These are phyloP conservation scores for Troides oblongomaculatus DNA, from an alignment of 2,888 invertebrate species.

Conservation along the genomic window DNA sequence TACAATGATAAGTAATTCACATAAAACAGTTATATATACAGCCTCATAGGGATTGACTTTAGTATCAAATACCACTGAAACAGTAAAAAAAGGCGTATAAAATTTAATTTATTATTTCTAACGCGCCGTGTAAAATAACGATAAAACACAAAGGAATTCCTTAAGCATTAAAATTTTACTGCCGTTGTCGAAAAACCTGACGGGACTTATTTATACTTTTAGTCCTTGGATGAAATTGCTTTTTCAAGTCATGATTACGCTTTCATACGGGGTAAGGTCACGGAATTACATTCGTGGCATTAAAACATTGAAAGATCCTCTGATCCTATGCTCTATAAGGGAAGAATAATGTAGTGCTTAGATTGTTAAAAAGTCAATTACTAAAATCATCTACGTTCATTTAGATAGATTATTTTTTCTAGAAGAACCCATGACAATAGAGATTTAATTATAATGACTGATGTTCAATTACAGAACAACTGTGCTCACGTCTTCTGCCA, in stretches of 20 bases:
- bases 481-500: slow-evolving; percentile 1
- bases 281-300: background rate
- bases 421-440: too few relatives aligned
- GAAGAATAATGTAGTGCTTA: background rate
- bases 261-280: background rate
- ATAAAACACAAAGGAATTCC: slow-evolving; percentile 19
- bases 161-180: slow-evolving; percentile 25
- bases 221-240: slow-evolving; percentile 17
- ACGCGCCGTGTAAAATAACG: slow-evolving; percentile 16
- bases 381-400: too few relatives aligned
- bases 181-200: slow-evolving; percentile 14
- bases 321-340: background rate
- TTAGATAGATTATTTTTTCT: too few relatives aligned
- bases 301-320: background rate
- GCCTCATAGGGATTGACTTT: slow-evolving; percentile 1
- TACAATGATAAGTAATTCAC: background rate
- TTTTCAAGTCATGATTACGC: slow-evolving; percentile 3
- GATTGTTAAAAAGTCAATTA: too few relatives aligned
- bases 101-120: slow-evolving; percentile 19
- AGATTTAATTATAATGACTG: background rate
- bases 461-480: slow-evolving; percentile 8
- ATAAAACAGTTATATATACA: background rate
- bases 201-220: slow-evolving; percentile 22
- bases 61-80: slow-evolving; percentile 4
- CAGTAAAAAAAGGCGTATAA: slow-evolving; percentile 13